phyloP scores from a whole-genome alignment of 2,888 invertebrate species.

The Ctena decussata region DNA sequence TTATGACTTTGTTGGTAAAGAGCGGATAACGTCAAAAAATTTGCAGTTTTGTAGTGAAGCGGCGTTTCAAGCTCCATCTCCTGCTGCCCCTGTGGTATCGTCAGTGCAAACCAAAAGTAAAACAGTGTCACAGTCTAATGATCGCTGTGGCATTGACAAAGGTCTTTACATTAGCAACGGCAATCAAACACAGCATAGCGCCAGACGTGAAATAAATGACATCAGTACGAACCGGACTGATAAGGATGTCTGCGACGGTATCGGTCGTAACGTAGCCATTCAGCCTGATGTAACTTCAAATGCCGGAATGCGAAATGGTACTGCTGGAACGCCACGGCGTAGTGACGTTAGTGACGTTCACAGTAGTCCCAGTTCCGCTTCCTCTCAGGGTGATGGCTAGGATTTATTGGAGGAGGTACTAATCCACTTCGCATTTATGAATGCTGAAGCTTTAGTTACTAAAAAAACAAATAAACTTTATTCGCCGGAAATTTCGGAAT shows the following conservation, averaged over 20 bases:
- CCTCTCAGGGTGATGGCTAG: not conserved
- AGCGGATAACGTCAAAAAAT: not conserved
- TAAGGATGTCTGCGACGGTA: not conserved
- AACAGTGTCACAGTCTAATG: not conserved
- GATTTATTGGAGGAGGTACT: not conserved
- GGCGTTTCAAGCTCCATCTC: not conserved
- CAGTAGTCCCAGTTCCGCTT: not conserved
- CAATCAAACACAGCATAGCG: too few species aligned
- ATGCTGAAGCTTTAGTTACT: not conserved
- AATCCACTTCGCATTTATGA: not conserved
- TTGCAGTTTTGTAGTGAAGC: not conserved
- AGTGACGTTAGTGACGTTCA: not conserved
- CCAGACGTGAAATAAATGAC: too few species aligned
- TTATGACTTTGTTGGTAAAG: not conserved
- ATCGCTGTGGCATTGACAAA: not conserved
- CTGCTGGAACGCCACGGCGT: not conserved
- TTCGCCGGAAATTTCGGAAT: not conserved
- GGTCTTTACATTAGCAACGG: too few species aligned
- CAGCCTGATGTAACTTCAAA: not conserved
- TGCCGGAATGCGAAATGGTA: not conserved
- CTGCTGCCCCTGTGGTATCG: not conserved
- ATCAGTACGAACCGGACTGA: not conserved
- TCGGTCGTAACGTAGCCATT: not conserved
- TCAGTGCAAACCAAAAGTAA: not conserved
- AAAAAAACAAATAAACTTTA: not conserved